Evolutionary conservation across 2,113 vertebrate genomes (phyloP).

Genomic region (Oncorhynchus tshawytscha): DNA sequence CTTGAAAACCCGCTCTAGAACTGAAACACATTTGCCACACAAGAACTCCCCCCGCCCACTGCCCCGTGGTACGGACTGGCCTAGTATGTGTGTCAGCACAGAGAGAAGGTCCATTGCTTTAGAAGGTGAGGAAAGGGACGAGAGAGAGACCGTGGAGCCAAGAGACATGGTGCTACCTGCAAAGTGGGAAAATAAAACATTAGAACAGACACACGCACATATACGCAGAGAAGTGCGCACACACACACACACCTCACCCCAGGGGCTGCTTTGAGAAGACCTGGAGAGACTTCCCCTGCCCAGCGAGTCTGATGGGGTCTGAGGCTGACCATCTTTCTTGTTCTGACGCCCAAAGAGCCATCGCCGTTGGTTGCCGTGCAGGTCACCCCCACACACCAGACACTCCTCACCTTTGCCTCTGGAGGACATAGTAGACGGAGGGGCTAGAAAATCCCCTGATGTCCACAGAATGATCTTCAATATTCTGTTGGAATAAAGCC

Average conservation of each 20-base stretch:
- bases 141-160: slow-evolving; percentile 61
- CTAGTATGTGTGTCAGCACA: slow-evolving; percentile 74
- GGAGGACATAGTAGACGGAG: slow-evolving; percentile 56
- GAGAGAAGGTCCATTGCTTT: slow-evolving; percentile 65
- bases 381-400: slow-evolving; percentile 70
- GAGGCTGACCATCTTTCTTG: slow-evolving; percentile 40
- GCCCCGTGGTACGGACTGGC: slow-evolving; percentile 59
- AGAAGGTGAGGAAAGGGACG: slow-evolving; percentile 54
- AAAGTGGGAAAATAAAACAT: slow-evolving; percentile 15
- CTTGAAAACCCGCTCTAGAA: slow-evolving; percentile 75
- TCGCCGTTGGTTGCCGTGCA: slow-evolving; percentile 77
- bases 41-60: slow-evolving; percentile 71
- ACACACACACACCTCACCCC: slow-evolving; percentile 63
- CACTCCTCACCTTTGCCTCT: slow-evolving; percentile 65
- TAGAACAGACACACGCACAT: background rate
- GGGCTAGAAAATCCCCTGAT: background rate
- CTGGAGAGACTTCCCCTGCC: slow-evolving; percentile 40
- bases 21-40: slow-evolving; percentile 77
- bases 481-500: background rate
- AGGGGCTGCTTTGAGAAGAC: slow-evolving; percentile 70
- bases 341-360: slow-evolving; percentile 77
- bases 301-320: slow-evolving; percentile 54
- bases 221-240: background rate
- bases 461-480: slow-evolving; percentile 2
- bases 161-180: slow-evolving; percentile 73